Conservation (phyloP, 2,113 vertebrate species). For the Pipa parva region DNA sequence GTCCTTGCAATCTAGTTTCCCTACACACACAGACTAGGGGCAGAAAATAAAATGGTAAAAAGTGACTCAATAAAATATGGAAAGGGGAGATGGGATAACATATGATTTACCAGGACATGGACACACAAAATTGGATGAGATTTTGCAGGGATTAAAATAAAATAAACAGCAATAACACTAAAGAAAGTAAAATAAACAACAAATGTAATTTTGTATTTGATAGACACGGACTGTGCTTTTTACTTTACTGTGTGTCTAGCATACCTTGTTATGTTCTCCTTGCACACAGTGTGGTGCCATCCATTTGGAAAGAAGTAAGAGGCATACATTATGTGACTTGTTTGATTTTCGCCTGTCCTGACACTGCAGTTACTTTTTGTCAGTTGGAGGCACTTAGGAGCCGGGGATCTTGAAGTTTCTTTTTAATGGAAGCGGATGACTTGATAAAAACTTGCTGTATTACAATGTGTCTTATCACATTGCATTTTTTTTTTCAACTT, state of each 20-base stretch:
- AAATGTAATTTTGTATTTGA: not conserved
- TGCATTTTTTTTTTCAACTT: too few species aligned
- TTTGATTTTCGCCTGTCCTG: slow-evolving; percentile 62
- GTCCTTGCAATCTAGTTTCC: too few species aligned
- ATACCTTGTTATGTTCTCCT: slow-evolving; percentile 61
- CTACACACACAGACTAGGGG: too few species aligned
- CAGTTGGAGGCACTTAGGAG: slow-evolving; percentile 54
- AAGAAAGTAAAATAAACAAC: not conserved
- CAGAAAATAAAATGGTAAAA: too few species aligned
- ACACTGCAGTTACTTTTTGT: slow-evolving; percentile 62
- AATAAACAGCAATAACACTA: not conserved
- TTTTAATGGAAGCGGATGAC: slow-evolving; percentile 1
- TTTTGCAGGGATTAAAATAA: too few species aligned
- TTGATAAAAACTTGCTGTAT: not conserved
- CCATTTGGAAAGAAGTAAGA: slow-evolving; percentile 55
- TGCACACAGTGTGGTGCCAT: slow-evolving; percentile 65
- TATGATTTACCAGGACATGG: too few species aligned
- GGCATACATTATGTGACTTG: slow-evolving; percentile 61
- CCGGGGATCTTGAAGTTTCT: slow-evolving; percentile 49
- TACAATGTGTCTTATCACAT: too few species aligned
- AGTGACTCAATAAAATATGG: too few species aligned
- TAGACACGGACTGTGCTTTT: slow-evolving; percentile 15
- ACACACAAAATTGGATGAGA: too few species aligned
- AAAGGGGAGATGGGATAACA: too few species aligned
- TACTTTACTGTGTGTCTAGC: slow-evolving; percentile 57